Evolutionary conservation across 2,888 invertebrate species (phyloP), one percentile per base, ranked within the genome.

Genomic region (Lasioglossum marginatum): DNA sequence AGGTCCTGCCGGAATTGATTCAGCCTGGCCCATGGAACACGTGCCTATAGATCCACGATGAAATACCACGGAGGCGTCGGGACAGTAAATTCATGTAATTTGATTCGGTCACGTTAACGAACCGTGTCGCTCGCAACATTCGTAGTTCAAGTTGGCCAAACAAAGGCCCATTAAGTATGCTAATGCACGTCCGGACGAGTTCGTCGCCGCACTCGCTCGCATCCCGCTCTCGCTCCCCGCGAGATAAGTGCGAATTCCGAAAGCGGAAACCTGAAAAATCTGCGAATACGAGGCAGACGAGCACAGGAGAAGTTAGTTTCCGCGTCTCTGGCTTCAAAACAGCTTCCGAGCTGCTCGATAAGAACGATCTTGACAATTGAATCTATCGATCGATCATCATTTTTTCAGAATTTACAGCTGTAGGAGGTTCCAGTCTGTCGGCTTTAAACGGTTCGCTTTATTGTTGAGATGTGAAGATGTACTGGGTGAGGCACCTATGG

Each of bases 101-200:
- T 93, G 94, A 94, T 94, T 94, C 93, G 93, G 93, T 93, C 93
- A 92, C 93, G 92, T 93, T 94, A 93, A 94, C 94, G 94, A 93
- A 93, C 94, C 93, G 92, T 94, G 93, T 94, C 93, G 91, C 91
- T 91, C 90, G 90, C 91, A 91, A 92, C 93, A 93, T 94, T 94
- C 92, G 93, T 92, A 92, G 93, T 93, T 93, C 92, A 94, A 93
- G 90, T 93, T 93, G 89, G 91, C 92, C 94, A 93, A 94, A 94
- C 94, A 94, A 94, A 94, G 94, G 94, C 89, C 94, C 94, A 93
- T 94, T 94, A 94, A 92, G 92, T 94, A 94, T 94, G 94, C 93
- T 94, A 94, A 94, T 94, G 92, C 86, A 80, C 85, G 80, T 52
- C 83, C 90, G 88, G 86, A 85, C 91, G 90, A 91, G 89, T 81